Base-by-base conservation (phyloP, 2,113 vertebrate genomes). In the Xiphophorus couchianus region DNA sequence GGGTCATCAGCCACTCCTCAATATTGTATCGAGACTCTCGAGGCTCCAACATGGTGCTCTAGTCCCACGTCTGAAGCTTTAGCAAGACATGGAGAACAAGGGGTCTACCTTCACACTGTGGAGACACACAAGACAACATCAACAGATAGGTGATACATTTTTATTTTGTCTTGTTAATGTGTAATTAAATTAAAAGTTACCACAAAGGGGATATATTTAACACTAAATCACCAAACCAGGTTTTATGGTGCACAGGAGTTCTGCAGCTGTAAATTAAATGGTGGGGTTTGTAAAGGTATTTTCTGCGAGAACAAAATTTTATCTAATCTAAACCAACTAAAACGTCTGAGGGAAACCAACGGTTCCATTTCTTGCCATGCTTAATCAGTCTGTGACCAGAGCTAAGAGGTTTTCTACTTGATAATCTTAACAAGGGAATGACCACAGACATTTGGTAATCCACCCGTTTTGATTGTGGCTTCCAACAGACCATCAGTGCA, bases 1-100 rank as follows among this genome's bases (percentile, higher is more conserved):
- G 96, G 78, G 89, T 88, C 64, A 78, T 83, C 58, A 99, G 90
- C 95, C 98, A 97, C 81, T 93, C 91, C 84, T 58, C 85, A 29
- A 98, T 91, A 61, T 95, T 94, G 33, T 78, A 77, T 73, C 77
- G 79, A 7, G 69, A 82, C 80, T 94, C 88, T 14, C 73, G 82
- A 82, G 84, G 78, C 71, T 90, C 92, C 85, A 91, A 92, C 96
- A 96, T 96, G 88, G 83, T 87, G 89, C 71, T 91, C n/a, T 61
- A 9, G 42, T 81, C 48, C 65, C 39, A 75, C 42, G 5, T 71
- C 86, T 76, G 60, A 71, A 28, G 66, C 84, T 87, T 80, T 48
- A 25, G 80, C 73, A 69, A 58, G 28, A 69, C 10, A 27, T 17
- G 73, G 13, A 44, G 63, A 70, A 58, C 17, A 58, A 25, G 1